phyloP scores from a whole-genome alignment of 2,888 invertebrate genomes.

The Pristionchus arcanus region DNA sequence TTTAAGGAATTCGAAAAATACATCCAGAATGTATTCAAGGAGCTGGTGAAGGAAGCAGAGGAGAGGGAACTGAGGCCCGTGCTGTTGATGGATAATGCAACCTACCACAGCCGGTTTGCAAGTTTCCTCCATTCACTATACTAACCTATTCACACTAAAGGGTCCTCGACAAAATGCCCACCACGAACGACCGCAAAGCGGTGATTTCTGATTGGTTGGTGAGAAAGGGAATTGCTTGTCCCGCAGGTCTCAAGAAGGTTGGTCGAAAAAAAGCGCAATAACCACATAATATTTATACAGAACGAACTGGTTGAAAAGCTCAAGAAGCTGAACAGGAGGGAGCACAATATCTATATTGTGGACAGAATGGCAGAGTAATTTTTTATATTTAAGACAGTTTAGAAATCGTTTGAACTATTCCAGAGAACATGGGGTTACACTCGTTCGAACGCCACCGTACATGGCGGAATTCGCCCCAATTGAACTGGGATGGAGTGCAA shows the following conservation, averaged over 20 bases:
- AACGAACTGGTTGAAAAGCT: neutral
- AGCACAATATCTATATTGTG: neutral
- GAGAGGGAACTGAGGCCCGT: neutral
- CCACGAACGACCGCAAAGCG: neutral
- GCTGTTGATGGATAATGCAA: neutral
- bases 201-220: too few species aligned
- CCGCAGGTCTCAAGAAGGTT: neutral
- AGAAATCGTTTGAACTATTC: neutral
- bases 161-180: neutral
- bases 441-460: conserved; percentile 11
- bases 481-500: neutral
- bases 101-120: neutral
- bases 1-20: neutral
- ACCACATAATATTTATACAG: neutral
- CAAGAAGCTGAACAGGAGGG: neutral
- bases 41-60: neutral
- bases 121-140: neutral
- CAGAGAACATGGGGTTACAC: neutral
- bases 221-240: neutral
- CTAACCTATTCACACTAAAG: neutral
- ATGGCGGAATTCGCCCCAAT: neutral
- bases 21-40: neutral
- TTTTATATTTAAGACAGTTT: neutral
- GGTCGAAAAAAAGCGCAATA: neutral
- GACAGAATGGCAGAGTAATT: neutral